These are phyloP conservation scores for Mamestra configurata DNA, from an alignment of 1,140 invertebrate genomes.

Conservation along the genomic window DNA sequence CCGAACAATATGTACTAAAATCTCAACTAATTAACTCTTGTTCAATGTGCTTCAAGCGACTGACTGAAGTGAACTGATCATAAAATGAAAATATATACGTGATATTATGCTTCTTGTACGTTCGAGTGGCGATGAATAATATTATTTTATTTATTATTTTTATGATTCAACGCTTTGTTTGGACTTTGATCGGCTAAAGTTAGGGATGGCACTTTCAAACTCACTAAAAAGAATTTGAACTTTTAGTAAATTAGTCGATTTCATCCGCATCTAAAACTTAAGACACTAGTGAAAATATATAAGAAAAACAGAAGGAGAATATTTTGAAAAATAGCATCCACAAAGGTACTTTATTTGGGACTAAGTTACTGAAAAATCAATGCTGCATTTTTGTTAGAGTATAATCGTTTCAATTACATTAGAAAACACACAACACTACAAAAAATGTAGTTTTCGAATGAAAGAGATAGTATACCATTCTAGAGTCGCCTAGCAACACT, in stretches of 20 bases:
- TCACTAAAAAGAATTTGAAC: not conserved
- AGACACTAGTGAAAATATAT: too few relatives aligned
- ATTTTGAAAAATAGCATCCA: too few relatives aligned
- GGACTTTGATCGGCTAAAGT: constrained; percentile 27
- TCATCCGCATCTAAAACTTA: too few relatives aligned
- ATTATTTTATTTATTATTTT: constrained; percentile 25
- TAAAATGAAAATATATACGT: constrained; percentile 43
- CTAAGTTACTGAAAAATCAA: too few relatives aligned
- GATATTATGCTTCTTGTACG: not conserved
- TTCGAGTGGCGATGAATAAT: constrained; percentile 17
- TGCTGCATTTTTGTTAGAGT: too few relatives aligned
- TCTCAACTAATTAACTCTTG: not conserved
- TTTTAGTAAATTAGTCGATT: not conserved
- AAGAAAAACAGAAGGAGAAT: too few relatives aligned
- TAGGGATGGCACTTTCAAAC: not conserved
- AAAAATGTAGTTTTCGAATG: not conserved
- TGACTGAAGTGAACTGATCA: constrained; percentile 26
- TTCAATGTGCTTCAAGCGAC: constrained; percentile 17
- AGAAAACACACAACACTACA: not conserved
- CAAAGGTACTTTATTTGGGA: too few relatives aligned
- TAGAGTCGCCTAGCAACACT: too few relatives aligned
- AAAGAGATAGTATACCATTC: not conserved
- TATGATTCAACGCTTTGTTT: constrained; percentile 34
- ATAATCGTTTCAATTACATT: too few relatives aligned
- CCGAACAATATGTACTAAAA: constrained; percentile 27